Evolutionary conservation across 2,113 vertebrate genomes (phyloP), one percentile per base, ranked within the genome.

Genomic region (Tetrax tetrax): DNA sequence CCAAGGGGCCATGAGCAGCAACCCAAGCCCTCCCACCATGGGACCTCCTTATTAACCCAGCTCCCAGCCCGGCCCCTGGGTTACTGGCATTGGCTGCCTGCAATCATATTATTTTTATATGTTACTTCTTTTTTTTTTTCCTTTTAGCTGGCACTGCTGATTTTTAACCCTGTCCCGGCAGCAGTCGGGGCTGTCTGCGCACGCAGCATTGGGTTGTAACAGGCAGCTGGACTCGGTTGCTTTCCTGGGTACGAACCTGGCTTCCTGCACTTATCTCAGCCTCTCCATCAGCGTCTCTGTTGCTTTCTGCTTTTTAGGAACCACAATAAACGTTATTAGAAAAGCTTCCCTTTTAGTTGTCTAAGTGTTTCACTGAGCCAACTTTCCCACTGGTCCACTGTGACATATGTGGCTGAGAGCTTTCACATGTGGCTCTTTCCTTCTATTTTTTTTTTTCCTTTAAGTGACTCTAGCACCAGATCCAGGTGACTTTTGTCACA

Each of bases 231-330:
- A 4, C 28, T 65, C 4, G 0, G 29, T 9, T 57, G 75, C 24
- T 48, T 53, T 53, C 31, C n/a, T 88, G 75, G n/a, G 9, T 43
- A 24, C 2, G 2, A 82, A 50, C 29, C 41, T 45, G 53, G 9
- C 31, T 61, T 48, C 56, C 35, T 3, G 1, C 1, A 1, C 19
- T 80, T 41, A 45, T 45, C 41, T 79, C 47, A 45, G 15, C n/a
- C 27, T 75, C 69, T 82, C 75, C 56, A 38, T 60, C 79, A 75
- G 12, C 9, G 29, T 35, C 51, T 14, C 51, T 54, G 11, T 29
- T 71, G 33, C 29, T 48, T 56, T 68, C 60, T 79, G 79, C 31
- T 66, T 71, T 92, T 70, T 45, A 71, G 76, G 75, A 95, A 71
- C 12, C 31, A 14, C 45, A 70, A 15, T 47, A 35, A 70, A 66